Evolutionary conservation across 2,797 vertebrate species (phyloP).

Genomic region (Myotis daubentonii): DNA sequence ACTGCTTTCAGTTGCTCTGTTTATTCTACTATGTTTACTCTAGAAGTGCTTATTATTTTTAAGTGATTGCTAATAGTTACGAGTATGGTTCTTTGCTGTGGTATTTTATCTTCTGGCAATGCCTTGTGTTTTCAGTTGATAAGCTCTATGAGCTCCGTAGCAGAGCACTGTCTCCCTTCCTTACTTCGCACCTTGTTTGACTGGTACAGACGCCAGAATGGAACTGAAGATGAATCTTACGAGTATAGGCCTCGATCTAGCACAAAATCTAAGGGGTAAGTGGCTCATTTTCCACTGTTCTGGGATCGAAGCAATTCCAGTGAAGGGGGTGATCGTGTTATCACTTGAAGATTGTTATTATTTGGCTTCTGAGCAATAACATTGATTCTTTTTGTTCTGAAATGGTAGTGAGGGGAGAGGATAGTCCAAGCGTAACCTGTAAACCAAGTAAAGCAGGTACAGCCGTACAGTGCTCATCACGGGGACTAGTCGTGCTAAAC

Average conservation of each 20-base stretch:
- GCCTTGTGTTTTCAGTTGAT: constrained; percentile 91
- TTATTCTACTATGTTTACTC: not conserved
- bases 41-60: not conserved
- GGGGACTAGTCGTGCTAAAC: not conserved
- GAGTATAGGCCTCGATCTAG: constrained; percentile 98
- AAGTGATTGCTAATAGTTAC: not conserved
- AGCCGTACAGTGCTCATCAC: rapidly evolving
- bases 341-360: not conserved
- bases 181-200: constrained; percentile 99
- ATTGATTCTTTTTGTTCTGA: not conserved
- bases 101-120: not conserved
- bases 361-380: not conserved
- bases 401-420: not conserved
- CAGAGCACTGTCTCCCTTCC: constrained; percentile 99
- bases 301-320: not conserved
- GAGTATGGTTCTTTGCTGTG: rapidly evolving
- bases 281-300: not conserved
- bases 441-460: not conserved
- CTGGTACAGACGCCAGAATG: constrained; percentile 98
- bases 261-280: constrained; percentile 99
- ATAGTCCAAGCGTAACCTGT: not conserved
- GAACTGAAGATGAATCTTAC: constrained; percentile 97
- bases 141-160: constrained; percentile 99
- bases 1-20: not conserved
- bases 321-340: not conserved